Percentiles rank a stretch among this genome's conserved stretches.
Evolutionary conservation across 2,888 invertebrate species (phyloP).

Genomic region (Ophion obscuratus): DNA sequence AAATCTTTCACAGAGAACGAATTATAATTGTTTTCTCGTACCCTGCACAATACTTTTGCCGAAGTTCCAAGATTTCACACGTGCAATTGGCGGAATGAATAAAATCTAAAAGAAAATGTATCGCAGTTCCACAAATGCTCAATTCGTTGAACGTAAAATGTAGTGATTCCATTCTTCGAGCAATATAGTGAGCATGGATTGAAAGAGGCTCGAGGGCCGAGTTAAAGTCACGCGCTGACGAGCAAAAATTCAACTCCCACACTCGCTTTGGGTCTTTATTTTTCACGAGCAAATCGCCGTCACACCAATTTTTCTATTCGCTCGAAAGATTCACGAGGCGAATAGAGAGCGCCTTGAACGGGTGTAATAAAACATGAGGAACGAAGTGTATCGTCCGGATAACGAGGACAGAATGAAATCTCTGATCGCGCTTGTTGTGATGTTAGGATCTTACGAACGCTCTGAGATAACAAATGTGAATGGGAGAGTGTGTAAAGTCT

Average conservation of each 20-base stretch:
- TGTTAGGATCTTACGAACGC: conserved; percentile 19
- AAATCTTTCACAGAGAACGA: not conserved
- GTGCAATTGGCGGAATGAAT: not conserved
- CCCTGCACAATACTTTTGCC: not conserved
- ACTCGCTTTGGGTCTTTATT: not conserved
- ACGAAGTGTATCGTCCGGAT: not conserved
- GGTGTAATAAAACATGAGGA: conserved; percentile 16
- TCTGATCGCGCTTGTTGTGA: conserved; percentile 17
- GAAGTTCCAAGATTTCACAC: not conserved
- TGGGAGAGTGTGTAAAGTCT: conserved; percentile 47
- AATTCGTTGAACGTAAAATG: not conserved
- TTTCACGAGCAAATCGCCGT: conserved; percentile 4
- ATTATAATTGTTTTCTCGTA: not conserved
- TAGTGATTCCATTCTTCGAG: not conserved
- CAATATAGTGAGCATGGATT: not conserved
- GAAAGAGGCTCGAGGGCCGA: not conserved
- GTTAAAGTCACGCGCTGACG: not conserved
- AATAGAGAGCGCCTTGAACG: conserved; percentile 22
- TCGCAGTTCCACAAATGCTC: not conserved
- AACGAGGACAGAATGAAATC: conserved; percentile 3
- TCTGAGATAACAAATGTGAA: conserved; percentile 12
- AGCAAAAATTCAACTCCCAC: conserved; percentile 6
- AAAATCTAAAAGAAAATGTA: not conserved
- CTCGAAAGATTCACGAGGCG: not conserved
- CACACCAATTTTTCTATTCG: conserved; percentile 34